phyloP scores from a whole-genome alignment of 2,797 vertebrate genomes.

The Onychomys arenicola region DNA sequence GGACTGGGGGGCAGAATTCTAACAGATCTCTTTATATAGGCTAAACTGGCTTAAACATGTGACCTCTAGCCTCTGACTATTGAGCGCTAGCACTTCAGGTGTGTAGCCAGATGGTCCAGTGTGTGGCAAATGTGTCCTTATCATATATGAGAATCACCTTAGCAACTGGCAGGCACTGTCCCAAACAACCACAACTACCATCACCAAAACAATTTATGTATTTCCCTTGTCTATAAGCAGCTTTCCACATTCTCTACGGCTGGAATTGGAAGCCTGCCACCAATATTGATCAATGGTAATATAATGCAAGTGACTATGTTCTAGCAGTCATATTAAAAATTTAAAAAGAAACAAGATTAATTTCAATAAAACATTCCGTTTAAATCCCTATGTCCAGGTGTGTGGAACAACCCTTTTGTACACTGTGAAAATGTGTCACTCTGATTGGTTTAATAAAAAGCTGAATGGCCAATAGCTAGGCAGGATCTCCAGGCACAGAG shows the following conservation, averaged over 20 bases:
- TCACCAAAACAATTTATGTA: not conserved
- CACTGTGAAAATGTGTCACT: not conserved
- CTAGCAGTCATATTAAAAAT: slow-evolving; percentile 27
- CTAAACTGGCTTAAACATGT: not conserved
- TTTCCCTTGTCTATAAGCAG: slow-evolving; percentile 7
- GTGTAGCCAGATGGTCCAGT: not conserved
- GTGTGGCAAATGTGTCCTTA: not conserved
- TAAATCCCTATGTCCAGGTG: not conserved
- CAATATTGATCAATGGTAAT: not conserved
- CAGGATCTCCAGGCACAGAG: not conserved
- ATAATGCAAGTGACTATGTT: slow-evolving; percentile 18
- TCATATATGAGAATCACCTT: not conserved
- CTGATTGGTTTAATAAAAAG: not conserved
- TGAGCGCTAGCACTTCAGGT: not conserved
- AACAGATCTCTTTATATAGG: not conserved
- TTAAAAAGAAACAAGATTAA: slow-evolving; percentile 31
- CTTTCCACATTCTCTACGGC: not conserved
- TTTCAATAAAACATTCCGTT: slow-evolving; percentile 8
- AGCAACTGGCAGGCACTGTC: not conserved
- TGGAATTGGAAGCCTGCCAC: slow-evolving; percentile 6
- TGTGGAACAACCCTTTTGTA: not conserved
- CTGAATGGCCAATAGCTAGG: not conserved
- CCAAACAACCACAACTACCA: not conserved
- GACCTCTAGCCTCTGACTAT: not conserved
- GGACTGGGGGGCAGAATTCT: no score